These are phyloP conservation scores for Tapirus terrestris DNA, from an alignment of 2,113 vertebrate genomes.

Conservation along the genomic window DNA sequence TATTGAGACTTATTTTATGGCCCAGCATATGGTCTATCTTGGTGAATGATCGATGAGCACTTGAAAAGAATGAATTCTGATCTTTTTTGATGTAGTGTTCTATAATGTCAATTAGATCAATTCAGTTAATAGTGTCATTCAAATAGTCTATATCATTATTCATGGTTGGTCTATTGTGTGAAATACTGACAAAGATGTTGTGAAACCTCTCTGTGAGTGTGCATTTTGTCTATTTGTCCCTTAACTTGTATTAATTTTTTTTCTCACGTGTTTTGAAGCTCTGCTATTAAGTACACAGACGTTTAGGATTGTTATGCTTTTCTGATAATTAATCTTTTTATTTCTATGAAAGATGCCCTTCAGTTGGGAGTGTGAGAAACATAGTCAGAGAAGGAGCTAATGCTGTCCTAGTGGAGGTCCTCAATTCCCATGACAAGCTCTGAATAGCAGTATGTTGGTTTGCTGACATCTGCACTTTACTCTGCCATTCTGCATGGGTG, in stretches of 20 bases:
- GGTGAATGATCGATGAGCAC: neutral
- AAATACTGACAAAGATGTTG: neutral
- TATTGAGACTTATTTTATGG: neutral
- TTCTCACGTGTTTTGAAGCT: neutral
- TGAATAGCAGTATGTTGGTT: fast-evolving
- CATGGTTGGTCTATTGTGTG: fast-evolving
- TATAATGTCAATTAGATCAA: neutral
- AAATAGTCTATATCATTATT: neutral
- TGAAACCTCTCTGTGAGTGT: neutral
- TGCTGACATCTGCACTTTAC: no score
- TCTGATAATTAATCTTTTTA: neutral
- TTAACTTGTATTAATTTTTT: neutral
- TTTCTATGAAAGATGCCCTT: neutral
- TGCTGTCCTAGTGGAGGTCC: no score
- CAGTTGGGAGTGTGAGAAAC: neutral
- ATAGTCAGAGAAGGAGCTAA: neutral
- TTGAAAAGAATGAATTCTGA: neutral
- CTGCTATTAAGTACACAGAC: neutral
- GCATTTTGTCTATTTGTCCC: neutral
- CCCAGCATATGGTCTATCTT: neutral
- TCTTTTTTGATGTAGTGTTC: neutral
- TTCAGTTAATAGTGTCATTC: neutral
- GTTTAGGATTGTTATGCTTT: neutral
- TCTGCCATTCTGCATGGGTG: no score
- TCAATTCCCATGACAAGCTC: neutral